Conservation (phyloP, 1,140 invertebrate genomes). For the Brachionus asplanchnoidis region DNA sequence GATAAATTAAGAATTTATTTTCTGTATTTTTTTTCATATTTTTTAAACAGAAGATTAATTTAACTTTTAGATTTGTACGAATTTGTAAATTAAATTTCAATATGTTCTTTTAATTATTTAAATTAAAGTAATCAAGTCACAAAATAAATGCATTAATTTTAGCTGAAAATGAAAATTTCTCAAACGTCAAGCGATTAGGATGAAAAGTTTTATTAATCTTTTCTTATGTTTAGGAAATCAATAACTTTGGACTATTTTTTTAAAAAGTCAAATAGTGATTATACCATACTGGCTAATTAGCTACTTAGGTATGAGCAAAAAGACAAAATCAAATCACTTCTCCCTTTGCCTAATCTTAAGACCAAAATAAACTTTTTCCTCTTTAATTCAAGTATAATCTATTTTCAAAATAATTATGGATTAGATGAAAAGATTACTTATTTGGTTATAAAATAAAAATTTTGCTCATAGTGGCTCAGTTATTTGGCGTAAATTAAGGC, state of each 20-base stretch:
- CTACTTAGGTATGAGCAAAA: neutral
- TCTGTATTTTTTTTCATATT: neutral
- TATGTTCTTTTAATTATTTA: too few species aligned
- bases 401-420: conserved; percentile 34
- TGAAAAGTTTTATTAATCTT: neutral
- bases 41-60: neutral
- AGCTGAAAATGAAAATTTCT: neutral
- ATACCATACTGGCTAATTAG: conserved; percentile 18
- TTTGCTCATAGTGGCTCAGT: neutral
- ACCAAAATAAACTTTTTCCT: conserved; percentile 23
- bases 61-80: too few species aligned
- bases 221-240: neutral
- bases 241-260: neutral
- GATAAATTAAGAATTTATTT: neutral
- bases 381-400: conserved; percentile 28
- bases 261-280: conserved; percentile 3
- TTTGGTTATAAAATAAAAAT: conserved; percentile 23
- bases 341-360: neutral
- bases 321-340: neutral
- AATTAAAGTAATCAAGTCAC: too few species aligned
- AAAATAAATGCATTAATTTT: neutral
- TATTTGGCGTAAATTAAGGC: conserved; percentile 3
- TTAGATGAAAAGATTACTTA: conserved; percentile 29
- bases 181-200: neutral
- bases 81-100: too few species aligned